A percentile compares a stretch with the other conserved stretches of the same genome.
Evolutionary conservation across 1,140 invertebrate genomes (phyloP).

Genomic region (Euwallacea similis): DNA sequence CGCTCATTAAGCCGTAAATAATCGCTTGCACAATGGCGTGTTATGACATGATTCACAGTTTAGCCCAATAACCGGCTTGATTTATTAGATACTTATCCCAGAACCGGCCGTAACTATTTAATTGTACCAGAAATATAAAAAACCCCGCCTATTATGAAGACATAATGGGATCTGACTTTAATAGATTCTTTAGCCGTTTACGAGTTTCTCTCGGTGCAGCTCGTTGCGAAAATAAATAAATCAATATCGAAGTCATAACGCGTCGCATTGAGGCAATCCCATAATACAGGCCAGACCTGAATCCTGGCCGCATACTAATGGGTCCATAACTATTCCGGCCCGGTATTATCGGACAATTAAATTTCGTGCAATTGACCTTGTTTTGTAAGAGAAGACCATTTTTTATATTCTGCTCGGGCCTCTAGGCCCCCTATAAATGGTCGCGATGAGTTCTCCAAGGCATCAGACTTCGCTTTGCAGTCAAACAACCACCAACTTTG

Average conservation of each 20-base stretch:
- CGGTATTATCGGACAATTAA: neutral
- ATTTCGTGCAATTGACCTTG: conserved; percentile 21
- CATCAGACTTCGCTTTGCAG: neutral
- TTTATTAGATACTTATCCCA: neutral
- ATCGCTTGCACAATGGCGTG: no score
- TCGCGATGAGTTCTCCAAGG: neutral
- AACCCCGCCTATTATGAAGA: neutral
- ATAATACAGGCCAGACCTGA: conserved; percentile 1
- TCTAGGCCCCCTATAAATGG: no score
- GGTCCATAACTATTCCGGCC: neutral
- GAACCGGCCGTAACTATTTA: neutral
- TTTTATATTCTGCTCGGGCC: no score
- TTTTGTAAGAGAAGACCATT: neutral
- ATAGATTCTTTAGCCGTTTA: conserved; percentile 4
- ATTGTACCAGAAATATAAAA: neutral
- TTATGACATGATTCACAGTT: no score
- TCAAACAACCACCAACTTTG: neutral
- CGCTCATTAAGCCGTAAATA: no score
- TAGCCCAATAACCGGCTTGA: conserved; percentile 1
- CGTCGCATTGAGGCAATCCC: neutral
- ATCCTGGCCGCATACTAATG: conserved; percentile 1
- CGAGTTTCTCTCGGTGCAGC: neutral
- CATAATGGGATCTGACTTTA: conserved; percentile 2
- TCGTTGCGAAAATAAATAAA: conserved; percentile 1
- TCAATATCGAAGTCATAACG: conserved; percentile 2